Base-by-base conservation (phyloP, 1,140 invertebrate genomes). In the Drosophila lini region DNA sequence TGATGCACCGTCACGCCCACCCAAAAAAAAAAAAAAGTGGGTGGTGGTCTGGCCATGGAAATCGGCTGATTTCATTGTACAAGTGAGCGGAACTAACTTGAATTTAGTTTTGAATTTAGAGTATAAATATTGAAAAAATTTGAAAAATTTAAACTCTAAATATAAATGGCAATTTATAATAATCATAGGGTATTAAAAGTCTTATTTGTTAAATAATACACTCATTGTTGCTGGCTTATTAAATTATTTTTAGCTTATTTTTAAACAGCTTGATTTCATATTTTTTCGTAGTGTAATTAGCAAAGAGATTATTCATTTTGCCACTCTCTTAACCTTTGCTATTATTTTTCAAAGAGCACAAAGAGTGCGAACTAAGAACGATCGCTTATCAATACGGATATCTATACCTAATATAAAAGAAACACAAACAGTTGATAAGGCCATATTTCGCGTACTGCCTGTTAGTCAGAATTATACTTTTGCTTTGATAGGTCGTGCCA, bases 1-100 rank as follows among this genome's bases (percentile, higher is more conserved):
- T 78, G 81, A 86, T 60, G 71, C 76, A 68, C 71, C 60, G 48
- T 34, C 58, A 71, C 56, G 60, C 71, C 68, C 52, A 34, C 31
- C 7, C 2, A 36, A 53, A 64, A 42, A 11, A 25, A 61, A 53
- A 16, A 22, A 22, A 45, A 31, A 6, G 16, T 4, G 8, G 15
- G 25, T 11, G 19, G 25, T 41, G 28, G 36, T n/a, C 15, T 19
- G 0, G 25, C 40, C 16, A 19, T 45, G 44, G 42, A 44, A 70
- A 69, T 31, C 19, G 15, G 19, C 8, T 10, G 63, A 69, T 57
- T 58, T 47, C 19, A 48, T 58, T 11, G 31, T 22, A 57, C 28
- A 65, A 65, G 22, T 48, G 11, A 63, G 25, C 6, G 3, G 25
- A 67, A 15, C 9, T 22, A 47, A 31, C 41, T 65, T 13, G 16